phyloP scores from a whole-genome alignment of 2,888 invertebrate genomes.

The Tridacna crocea region DNA sequence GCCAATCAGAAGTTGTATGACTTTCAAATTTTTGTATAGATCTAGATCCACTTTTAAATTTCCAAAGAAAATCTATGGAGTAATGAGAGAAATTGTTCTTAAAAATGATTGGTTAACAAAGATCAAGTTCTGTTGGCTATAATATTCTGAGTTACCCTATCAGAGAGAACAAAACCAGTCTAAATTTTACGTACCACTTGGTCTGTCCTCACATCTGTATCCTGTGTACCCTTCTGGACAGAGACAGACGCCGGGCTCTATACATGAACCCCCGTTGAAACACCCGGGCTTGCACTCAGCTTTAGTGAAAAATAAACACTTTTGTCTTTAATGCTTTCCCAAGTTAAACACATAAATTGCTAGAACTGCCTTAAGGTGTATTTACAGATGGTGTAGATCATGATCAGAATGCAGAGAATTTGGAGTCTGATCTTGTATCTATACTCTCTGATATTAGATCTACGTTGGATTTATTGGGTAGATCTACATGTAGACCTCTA shows the following conservation, averaged over 20 bases:
- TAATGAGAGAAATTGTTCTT: too few species aligned
- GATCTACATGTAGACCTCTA: too few species aligned
- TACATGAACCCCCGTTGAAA: conserved; percentile 92
- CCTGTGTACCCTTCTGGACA: conserved; percentile 93
- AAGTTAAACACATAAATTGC: background rate
- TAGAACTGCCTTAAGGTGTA: background rate
- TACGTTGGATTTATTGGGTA: too few species aligned
- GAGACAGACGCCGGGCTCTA: conserved; percentile 90
- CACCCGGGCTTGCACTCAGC: conserved; percentile 55
- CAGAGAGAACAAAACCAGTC: too few species aligned
- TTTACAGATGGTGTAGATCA: background rate
- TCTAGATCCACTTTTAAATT: too few species aligned
- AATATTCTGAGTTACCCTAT: too few species aligned
- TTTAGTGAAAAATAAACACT: conserved; percentile 8
- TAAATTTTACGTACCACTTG: conserved; percentile 33
- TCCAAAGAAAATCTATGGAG: too few species aligned
- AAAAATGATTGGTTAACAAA: too few species aligned
- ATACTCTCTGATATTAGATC: too few species aligned
- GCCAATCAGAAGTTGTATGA: too few species aligned
- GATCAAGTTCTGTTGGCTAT: too few species aligned
- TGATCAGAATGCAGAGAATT: background rate
- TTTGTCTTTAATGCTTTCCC: background rate
- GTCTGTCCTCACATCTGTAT: conserved; percentile 89
- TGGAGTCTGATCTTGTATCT: background rate
- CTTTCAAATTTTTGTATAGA: too few species aligned